Percentiles rank a stretch among this genome's conserved stretches.
Conservation (phyloP, 2,888 invertebrate species). For the Incurvaria masculella region DNA sequence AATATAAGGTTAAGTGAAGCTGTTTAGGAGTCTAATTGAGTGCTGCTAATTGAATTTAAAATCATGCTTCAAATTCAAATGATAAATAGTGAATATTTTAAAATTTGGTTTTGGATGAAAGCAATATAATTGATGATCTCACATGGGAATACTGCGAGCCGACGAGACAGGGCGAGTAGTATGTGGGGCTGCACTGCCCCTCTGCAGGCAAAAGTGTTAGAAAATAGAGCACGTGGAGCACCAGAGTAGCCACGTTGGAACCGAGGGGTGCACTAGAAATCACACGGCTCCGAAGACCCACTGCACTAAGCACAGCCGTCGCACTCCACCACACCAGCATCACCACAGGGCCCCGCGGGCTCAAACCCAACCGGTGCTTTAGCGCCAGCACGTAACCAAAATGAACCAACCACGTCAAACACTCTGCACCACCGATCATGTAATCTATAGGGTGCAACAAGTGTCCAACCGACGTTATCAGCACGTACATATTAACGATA, state of each 20-base stretch:
- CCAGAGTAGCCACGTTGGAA: slow-evolving; percentile 60
- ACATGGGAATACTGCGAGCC: slow-evolving; percentile 54
- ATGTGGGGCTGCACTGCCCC: slow-evolving; percentile 44
- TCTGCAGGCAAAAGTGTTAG: slow-evolving; percentile 67
- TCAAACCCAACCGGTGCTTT: slow-evolving; percentile 59
- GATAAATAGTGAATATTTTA: too few species aligned
- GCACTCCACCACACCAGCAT: slow-evolving; percentile 68
- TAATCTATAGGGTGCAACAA: slow-evolving; percentile 65
- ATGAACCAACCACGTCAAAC: slow-evolving; percentile 80
- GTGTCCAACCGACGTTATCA: slow-evolving; percentile 47
- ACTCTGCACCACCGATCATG: slow-evolving; percentile 66
- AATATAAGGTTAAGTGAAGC: too few species aligned
- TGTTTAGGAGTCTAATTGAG: too few species aligned
- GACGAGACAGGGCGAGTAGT: slow-evolving; percentile 45
- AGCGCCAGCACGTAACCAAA: slow-evolving; percentile 70
- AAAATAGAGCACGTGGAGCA: slow-evolving; percentile 66
- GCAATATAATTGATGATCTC: slow-evolving; percentile 24
- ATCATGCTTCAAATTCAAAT: too few species aligned
- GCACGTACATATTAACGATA: slow-evolving; percentile 64
- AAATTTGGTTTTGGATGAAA: too few species aligned
- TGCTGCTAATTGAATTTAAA: too few species aligned
- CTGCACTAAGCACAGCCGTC: slow-evolving; percentile 62
- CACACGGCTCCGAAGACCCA: slow-evolving; percentile 67
- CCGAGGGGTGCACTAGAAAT: slow-evolving; percentile 47
- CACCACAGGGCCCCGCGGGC: slow-evolving; percentile 70